These are phyloP conservation scores for Thera britannica DNA, from an alignment of 2,888 invertebrate species.

Conservation along the genomic window DNA sequence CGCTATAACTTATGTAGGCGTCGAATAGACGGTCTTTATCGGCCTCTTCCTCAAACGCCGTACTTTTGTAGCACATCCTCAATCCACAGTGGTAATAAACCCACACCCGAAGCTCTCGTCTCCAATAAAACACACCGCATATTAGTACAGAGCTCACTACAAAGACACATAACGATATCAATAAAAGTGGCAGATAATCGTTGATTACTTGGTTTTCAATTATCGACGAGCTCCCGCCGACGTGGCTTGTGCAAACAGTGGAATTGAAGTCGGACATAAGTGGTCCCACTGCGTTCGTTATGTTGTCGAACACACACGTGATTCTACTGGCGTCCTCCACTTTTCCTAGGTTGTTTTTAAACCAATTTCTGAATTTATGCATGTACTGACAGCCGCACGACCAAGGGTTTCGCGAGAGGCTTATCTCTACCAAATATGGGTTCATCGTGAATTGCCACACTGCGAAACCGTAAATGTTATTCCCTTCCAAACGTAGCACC, in stretches of 20 bases:
- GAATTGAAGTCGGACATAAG: conserved; percentile 91
- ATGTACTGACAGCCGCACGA: conserved; percentile 95
- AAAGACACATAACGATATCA: conserved; percentile 91
- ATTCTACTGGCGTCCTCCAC: conserved; percentile 91
- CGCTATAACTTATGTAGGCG: conserved; percentile 97
- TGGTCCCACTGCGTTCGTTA: conserved; percentile 88
- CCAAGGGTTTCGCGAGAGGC: conserved; percentile 94
- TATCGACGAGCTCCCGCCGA: conserved; percentile 89
- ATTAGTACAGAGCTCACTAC: conserved; percentile 90
- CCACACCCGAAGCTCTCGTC: conserved; percentile 93
- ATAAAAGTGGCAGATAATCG: conserved; percentile 91
- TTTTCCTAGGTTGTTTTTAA: conserved; percentile 91
- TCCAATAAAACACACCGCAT: conserved; percentile 92
- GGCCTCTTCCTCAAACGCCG: conserved; percentile 91
- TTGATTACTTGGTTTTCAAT: conserved; percentile 91
- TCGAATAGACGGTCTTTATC: conserved; percentile 95
- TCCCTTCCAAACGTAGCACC: conserved; percentile 93
- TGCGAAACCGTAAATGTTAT: conserved; percentile 91
- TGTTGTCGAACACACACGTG: conserved; percentile 90
- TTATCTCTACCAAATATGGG: conserved; percentile 94
- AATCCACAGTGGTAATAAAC: conserved; percentile 94
- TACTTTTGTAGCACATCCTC: conserved; percentile 93
- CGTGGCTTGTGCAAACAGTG: conserved; percentile 89
- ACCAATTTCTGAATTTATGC: conserved; percentile 91
- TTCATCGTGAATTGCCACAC: conserved; percentile 94